phyloP scores from a whole-genome alignment of 1,140 invertebrate genomes.

The Pogonomyrmex californicus region DNA sequence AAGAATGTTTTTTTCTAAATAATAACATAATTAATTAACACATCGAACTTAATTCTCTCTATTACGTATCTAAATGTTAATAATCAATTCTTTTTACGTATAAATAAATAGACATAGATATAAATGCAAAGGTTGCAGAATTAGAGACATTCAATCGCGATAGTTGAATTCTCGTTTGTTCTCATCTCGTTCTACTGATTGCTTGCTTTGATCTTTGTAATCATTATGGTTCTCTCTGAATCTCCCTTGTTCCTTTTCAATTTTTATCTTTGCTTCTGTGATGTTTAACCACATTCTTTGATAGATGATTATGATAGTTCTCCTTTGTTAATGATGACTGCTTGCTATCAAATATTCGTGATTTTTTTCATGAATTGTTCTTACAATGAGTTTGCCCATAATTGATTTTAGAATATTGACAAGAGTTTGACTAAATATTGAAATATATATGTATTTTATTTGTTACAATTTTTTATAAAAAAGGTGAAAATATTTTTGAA shows the following conservation, averaged over 20 bases:
- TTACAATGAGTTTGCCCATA: background rate
- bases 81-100: too few relatives aligned
- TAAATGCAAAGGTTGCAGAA: background rate
- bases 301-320: background rate
- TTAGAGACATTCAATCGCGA: constrained; percentile 12
- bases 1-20: background rate
- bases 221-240: constrained; percentile 75
- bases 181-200: constrained; percentile 81
- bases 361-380: background rate
- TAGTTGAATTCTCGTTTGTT: constrained; percentile 63
- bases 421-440: background rate
- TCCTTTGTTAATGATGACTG: constrained; percentile 2
- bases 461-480: background rate
- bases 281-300: constrained; percentile 74
- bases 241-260: constrained; percentile 43
- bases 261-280: constrained; percentile 59
- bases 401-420: background rate
- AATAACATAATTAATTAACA: too few relatives aligned
- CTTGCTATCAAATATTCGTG: background rate
- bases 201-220: constrained; percentile 84
- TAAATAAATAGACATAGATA: background rate
- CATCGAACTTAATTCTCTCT: too few relatives aligned
- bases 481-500: background rate
- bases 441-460: background rate
- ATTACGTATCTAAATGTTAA: too few relatives aligned